Evolutionary conservation across 2,113 vertebrate species (phyloP).

Genomic region (Phrynosoma blainvillii): DNA sequence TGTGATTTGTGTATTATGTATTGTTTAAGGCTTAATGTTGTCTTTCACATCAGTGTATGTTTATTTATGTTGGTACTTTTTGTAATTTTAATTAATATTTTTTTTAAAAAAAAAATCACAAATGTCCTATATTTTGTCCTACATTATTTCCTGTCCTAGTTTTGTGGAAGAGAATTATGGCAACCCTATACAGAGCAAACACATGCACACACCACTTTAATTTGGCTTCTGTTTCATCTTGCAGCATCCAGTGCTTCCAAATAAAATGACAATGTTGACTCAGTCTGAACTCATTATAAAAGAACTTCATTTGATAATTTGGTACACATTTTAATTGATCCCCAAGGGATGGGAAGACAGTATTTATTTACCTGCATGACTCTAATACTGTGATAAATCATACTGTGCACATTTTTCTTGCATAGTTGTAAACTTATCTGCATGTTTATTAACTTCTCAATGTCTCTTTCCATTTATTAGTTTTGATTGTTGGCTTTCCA

Average conservation of each 20-base stretch:
- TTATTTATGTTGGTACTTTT: too few species aligned
- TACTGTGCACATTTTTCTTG: constrained; percentile 37
- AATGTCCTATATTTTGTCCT: too few species aligned
- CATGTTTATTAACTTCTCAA: constrained; percentile 57
- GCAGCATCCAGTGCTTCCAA: rapidly evolving
- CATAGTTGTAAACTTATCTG: constrained; percentile 35
- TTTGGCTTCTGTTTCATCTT: constrained; percentile 27
- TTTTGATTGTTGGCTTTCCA: constrained; percentile 46
- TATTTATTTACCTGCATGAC: constrained; percentile 64
- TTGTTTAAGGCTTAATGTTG: too few species aligned
- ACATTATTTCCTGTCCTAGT: too few species aligned
- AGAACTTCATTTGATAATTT: constrained; percentile 56
- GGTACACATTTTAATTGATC: constrained; percentile 66
- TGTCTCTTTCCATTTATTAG: constrained; percentile 62
- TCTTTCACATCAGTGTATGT: too few species aligned
- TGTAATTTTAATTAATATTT: too few species aligned
- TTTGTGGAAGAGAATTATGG: too few species aligned
- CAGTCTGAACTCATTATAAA: constrained; percentile 42
- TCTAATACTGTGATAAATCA: constrained; percentile 36
- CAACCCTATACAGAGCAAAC: background rate
- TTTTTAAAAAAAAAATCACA: too few species aligned
- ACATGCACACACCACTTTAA: background rate
- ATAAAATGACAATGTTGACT: constrained; percentile 42
- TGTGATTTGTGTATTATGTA: too few species aligned
- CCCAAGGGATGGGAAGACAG: constrained; percentile 52